Conservation (phyloP, 2,113 vertebrate genomes). For the Anoura caudifer region DNA sequence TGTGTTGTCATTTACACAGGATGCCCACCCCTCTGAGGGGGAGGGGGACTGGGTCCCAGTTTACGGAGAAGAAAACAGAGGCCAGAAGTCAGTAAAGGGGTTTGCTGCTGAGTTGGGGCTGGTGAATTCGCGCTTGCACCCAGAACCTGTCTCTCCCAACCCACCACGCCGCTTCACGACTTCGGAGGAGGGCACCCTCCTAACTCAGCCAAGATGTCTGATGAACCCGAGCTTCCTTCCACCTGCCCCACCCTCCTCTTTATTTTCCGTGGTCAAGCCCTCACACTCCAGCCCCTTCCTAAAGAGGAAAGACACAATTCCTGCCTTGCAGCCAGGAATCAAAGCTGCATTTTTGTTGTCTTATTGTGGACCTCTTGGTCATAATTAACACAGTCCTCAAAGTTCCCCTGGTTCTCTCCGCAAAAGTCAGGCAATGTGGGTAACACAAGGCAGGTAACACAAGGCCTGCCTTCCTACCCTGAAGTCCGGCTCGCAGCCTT, state of each 20-base stretch:
- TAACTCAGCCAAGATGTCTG: no score
- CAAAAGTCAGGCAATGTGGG: neutral
- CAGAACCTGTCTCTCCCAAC: neutral
- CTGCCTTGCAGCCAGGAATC: neutral
- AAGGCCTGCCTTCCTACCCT: neutral
- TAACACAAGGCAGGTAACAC: neutral
- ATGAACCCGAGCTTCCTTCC: neutral
- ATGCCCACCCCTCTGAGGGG: fast-evolving
- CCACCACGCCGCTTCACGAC: fast-evolving
- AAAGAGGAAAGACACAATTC: neutral
- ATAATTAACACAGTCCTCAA: neutral
- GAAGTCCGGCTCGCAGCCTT: fast-evolving
- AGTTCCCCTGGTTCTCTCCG: neutral
- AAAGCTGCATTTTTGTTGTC: neutral
- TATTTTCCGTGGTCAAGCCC: neutral
- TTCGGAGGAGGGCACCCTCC: neutral
- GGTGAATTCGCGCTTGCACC: neutral
- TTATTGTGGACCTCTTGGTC: neutral
- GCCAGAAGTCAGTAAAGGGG: neutral
- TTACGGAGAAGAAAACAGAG: neutral
- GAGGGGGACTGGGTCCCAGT: neutral
- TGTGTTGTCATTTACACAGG: neutral
- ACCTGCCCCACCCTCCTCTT: neutral
- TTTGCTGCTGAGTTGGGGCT: neutral
- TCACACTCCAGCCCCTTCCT: neutral